These are phyloP conservation scores for Pristionchus fissidentatus DNA, from an alignment of 2,888 invertebrate species.

Conservation along the genomic window DNA sequence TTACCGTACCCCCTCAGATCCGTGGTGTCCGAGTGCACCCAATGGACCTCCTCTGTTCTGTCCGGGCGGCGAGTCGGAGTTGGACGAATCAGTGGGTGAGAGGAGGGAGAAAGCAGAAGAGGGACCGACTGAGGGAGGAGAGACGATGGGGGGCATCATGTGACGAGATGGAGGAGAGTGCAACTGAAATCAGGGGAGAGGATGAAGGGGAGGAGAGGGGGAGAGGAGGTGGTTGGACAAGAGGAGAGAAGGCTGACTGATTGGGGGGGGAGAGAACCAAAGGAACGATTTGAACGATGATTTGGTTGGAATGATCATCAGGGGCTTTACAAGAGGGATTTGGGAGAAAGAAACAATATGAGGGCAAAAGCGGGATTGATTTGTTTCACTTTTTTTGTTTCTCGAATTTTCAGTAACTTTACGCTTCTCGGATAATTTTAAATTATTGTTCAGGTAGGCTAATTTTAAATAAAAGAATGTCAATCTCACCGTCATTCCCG, in stretches of 20 bases:
- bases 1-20: conserved; percentile 26
- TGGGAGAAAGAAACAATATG: too few species aligned
- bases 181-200: conserved; percentile 32
- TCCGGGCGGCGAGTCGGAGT: conserved; percentile 41
- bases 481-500: not conserved
- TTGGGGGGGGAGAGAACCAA: not conserved
- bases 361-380: too few species aligned
- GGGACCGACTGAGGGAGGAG: conserved; percentile 11
- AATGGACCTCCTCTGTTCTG: not conserved
- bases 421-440: too few species aligned
- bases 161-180: conserved; percentile 47
- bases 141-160: conserved; percentile 1
- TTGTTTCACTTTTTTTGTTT: too few species aligned
- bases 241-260: not conserved
- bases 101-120: conserved; percentile 29
- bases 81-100: conserved; percentile 45
- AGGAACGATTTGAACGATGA: too few species aligned
- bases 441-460: too few species aligned
- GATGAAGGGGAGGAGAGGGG: not conserved
- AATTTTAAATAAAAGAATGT: too few species aligned
- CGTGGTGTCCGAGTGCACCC: not conserved
- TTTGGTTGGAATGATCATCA: too few species aligned
- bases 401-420: too few species aligned
- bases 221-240: not conserved
- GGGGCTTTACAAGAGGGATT: too few species aligned